Evolutionary conservation across 2,888 invertebrate species (phyloP), one percentile per base, ranked within the genome.

Genomic region (Cotesia congregata): DNA sequence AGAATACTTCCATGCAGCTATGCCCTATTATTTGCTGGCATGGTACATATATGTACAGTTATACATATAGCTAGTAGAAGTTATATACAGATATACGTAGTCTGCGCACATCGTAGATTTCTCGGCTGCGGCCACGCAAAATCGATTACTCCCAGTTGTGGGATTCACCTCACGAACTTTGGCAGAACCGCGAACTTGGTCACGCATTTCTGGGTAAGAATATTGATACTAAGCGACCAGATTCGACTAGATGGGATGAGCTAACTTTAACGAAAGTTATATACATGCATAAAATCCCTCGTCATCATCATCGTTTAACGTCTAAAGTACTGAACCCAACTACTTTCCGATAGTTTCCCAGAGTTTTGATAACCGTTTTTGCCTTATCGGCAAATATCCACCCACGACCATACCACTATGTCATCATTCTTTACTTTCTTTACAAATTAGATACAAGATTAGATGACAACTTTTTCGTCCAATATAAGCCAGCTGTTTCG

Each of bases 141-240:
- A 80, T 79, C 76, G 80, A 81, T 81, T 68, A 76, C 76, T 7
- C 6, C 39, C 38, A 67, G 74, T 79, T 72, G 76, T 79, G 75
- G 50, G 74, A 80, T 79, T 79, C 78, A 69, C 64, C 77, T 77
- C 78, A 81, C 77, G 76, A 76, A 59, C 71, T 75, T 38, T 4
- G 20, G 6, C 15, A 67, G 60, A 62, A 75, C 60, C 67, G 41
- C 40, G 64, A 75, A 71, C 60, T 65, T 65, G 65, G 71, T 67
- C 67, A 71, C 59, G 59, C 65, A 62, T 65, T 75, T 59, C 71
- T 50, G 17, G 71, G 38, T 50, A 59, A 67, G 75, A 71, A 75
- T 75, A 75, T 73, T 75, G 72, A 74, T 41, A 78, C 76, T 67
- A 70, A 76, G 74, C 65, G 64, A 72, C 40, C 67, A 62, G 12